Base-by-base conservation (phyloP, 2,113 vertebrate species). In the Edolisoma coerulescens region DNA sequence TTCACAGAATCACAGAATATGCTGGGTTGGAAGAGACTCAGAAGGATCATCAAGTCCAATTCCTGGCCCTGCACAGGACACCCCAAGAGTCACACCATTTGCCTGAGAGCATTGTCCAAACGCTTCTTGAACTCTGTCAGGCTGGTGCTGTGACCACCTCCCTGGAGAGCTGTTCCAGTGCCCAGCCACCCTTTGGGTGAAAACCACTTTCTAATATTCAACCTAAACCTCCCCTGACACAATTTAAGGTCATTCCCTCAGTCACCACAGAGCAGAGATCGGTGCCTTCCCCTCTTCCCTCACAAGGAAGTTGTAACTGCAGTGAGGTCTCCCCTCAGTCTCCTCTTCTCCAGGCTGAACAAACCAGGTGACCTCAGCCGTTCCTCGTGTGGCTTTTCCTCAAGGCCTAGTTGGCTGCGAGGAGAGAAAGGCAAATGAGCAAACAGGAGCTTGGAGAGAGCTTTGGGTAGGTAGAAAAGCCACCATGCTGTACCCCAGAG, bases 301-400 rank as follows among this genome's bases (percentile, higher is more conserved):
- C 54, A 19, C 0, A 5, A 8, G 9, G 33, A 33, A 37, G 11
- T 0, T 60, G 14, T 52, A 18, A 9, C 44, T 42, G 61, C 61
- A 59, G 1, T 68, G 53, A 59, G 44, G 13, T 26, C 9, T 42
- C 21, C 14, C 37, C 44, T 68, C 44, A 21, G 32, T 26, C 32
- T 59, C 20, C 20, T 45, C 14, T 64, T 14, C 30, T 41, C 44
- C 53, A 37, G 73, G 63, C 63, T 68, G 73, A 23, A 10, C 22
- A 60, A 17, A 44, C 1, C 27, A 2, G 52, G 37, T 6, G 37
- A 6, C 37, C 44, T 68, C 45, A 52, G 45, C 9, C 3, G 1
- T 2, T 68, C 21, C 6, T 52, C 21, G 8, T 3, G 33, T 0
- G 0, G 32, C 32, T 76, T 59, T 37, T 0, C 9, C 32, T 68